Evolutionary conservation across 2,113 vertebrate genomes (phyloP).

Genomic region (Psilopogon haemacephalus): DNA sequence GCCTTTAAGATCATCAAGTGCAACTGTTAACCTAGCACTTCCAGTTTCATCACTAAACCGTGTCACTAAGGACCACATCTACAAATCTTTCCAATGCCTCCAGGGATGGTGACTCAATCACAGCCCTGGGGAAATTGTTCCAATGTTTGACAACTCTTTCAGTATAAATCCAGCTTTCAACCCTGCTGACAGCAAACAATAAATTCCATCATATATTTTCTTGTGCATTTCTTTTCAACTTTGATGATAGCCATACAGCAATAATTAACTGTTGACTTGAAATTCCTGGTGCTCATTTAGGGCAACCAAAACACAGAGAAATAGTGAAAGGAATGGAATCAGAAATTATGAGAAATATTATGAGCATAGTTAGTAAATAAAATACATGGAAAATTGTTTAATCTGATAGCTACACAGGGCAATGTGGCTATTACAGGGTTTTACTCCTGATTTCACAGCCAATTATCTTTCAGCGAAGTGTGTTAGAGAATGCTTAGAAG

Average conservation of each 20-base stretch:
- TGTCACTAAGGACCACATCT: not conserved
- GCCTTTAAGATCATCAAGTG: not conserved
- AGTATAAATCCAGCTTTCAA: not conserved
- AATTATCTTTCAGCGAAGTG: not conserved
- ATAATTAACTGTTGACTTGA: not conserved
- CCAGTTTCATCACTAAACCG: not conserved
- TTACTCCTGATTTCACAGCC: not conserved
- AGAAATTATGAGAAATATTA: not conserved
- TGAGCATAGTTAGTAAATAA: not conserved
- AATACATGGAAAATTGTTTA: not conserved
- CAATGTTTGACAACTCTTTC: not conserved
- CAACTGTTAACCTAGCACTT: not conserved
- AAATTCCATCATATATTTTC: not conserved
- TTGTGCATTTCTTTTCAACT: not conserved
- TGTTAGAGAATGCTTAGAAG: not conserved
- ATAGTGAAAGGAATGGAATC: not conserved
- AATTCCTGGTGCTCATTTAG: not conserved
- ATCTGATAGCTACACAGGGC: not conserved
- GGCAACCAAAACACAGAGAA: not conserved
- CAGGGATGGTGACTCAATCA: not conserved
- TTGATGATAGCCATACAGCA: not conserved
- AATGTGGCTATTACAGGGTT: not conserved
- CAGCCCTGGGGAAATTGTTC: not conserved
- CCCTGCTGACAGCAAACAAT: not conserved
- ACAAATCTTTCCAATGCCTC: not conserved